Conservation (phyloP, 2,888 invertebrate species). For the Polyploca ridens region DNA sequence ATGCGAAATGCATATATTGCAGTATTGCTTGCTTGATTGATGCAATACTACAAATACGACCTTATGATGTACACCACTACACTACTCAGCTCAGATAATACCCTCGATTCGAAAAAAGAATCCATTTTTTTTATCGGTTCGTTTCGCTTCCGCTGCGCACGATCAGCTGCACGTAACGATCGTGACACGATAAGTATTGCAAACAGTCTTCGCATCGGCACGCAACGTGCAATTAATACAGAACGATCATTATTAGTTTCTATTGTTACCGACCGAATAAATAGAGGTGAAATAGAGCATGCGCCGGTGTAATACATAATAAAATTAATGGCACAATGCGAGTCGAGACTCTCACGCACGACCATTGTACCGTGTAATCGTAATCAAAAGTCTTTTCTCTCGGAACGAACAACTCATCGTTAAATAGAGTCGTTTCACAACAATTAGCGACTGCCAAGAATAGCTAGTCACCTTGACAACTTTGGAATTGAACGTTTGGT, state of each 20-base stretch:
- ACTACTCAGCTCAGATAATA: constrained; percentile 46
- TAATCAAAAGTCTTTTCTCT: constrained; percentile 75
- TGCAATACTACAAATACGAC: no score
- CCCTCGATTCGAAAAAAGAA: constrained; percentile 50
- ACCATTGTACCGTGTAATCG: constrained; percentile 72
- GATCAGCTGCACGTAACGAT: constrained; percentile 60
- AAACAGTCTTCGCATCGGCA: constrained; percentile 58
- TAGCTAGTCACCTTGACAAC: constrained; percentile 27
- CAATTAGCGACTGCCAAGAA: constrained; percentile 48
- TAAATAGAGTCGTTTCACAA: constrained; percentile 64
- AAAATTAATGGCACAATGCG: constrained; percentile 70
- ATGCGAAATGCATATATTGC: no score
- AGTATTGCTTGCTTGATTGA: no score
- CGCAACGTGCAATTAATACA: constrained; percentile 72
- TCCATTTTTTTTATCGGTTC: constrained; percentile 33
- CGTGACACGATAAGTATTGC: constrained; percentile 63
- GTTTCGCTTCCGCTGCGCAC: constrained; percentile 61
- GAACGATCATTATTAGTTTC: constrained; percentile 77
- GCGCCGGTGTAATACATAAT: constrained; percentile 72
- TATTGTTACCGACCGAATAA: constrained; percentile 74
- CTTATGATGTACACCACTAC: constrained; percentile 58
- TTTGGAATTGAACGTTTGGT: constrained; percentile 23
- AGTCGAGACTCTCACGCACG: constrained; percentile 72
- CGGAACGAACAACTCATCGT: constrained; percentile 58
- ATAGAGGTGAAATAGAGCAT: constrained; percentile 61